phyloP scores from a whole-genome alignment of 2,113 vertebrate species.

The Tautogolabrus adspersus region DNA sequence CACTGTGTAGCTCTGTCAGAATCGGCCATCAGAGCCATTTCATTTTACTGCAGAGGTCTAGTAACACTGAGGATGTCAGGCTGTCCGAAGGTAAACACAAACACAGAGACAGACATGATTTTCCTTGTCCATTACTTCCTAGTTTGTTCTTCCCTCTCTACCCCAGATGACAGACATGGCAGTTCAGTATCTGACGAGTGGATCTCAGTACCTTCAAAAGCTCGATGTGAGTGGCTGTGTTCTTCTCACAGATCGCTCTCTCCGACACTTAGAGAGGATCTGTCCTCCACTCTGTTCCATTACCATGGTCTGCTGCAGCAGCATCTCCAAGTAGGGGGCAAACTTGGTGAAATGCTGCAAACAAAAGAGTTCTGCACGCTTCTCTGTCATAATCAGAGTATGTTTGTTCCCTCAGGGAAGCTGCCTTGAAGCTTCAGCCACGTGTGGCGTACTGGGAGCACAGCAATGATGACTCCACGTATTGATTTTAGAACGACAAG shows the following conservation, averaged over 20 bases:
- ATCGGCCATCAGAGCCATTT: constrained; percentile 75
- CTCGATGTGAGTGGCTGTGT: constrained; percentile 86
- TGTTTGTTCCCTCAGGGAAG: constrained; percentile 75
- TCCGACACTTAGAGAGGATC: constrained; percentile 76
- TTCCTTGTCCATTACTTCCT: neutral
- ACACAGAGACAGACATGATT: neutral
- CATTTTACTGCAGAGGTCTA: constrained; percentile 82
- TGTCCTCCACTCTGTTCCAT: constrained; percentile 83
- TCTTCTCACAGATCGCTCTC: constrained; percentile 70
- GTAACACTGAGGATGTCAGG: constrained; percentile 75
- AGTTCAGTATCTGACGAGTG: constrained; percentile 82
- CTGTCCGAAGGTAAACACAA: constrained; percentile 83
- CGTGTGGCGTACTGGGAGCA: constrained; percentile 80
- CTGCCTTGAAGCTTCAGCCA: constrained; percentile 79
- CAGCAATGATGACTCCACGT: constrained; percentile 75
- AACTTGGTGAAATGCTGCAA: neutral
- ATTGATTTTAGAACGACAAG: constrained; percentile 74
- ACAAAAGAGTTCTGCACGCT: neutral
- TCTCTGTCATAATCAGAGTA: neutral
- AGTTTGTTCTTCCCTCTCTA: neutral
- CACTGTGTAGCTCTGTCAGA: constrained; percentile 83
- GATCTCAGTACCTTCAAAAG: constrained; percentile 82
- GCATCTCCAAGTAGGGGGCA: constrained; percentile 83
- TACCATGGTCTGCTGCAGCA: constrained; percentile 83
- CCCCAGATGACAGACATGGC: constrained; percentile 84